Evolutionary conservation across 2,113 vertebrate species (phyloP).

Genomic region (Bombycilla garrulus): DNA sequence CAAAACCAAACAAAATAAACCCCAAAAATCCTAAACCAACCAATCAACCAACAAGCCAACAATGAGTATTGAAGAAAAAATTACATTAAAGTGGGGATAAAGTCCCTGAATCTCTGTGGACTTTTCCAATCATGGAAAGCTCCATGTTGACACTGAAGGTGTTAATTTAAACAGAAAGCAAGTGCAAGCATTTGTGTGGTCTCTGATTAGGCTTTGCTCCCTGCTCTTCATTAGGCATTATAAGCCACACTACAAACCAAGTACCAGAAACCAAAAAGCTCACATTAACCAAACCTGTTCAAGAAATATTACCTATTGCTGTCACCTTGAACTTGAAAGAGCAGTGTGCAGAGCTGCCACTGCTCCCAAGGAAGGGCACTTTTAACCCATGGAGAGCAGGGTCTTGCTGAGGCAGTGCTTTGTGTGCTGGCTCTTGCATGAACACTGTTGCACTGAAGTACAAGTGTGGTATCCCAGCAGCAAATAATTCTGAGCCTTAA

Average conservation of each 20-base stretch:
- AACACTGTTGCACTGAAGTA: not conserved
- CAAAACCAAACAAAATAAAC: not conserved
- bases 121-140: too few species aligned
- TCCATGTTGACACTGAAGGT: not conserved
- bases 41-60: not conserved
- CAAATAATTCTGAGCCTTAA: not conserved
- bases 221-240: not conserved
- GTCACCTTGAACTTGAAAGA: not conserved
- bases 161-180: not conserved
- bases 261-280: not conserved
- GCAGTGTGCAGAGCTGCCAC: not conserved
- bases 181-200: not conserved
- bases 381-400: not conserved
- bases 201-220: not conserved
- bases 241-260: not conserved
- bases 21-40: not conserved
- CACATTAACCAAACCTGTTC: not conserved
- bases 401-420: not conserved
- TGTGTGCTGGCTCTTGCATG: not conserved
- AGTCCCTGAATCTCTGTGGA: accelerated
- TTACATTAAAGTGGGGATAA: not conserved
- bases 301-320: not conserved
- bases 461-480: not conserved
- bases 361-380: not conserved
- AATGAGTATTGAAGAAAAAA: not conserved